Conservation (phyloP, 2,888 invertebrate genomes). For the Trachelus stipa region DNA sequence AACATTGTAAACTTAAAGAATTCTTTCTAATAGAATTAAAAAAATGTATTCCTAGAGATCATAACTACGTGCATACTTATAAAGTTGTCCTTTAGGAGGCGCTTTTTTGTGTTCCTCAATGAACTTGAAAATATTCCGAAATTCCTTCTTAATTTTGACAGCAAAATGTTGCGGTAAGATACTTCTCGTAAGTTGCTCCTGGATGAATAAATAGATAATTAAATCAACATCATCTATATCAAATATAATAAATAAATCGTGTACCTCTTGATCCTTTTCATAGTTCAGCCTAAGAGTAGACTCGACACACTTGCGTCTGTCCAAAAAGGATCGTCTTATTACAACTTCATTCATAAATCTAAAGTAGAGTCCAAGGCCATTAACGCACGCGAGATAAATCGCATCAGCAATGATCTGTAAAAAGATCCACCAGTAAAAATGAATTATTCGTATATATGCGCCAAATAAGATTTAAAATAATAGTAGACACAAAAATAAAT, state of each 20-base stretch:
- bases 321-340: conserved; percentile 87
- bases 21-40: not conserved
- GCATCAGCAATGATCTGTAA: conserved; percentile 78
- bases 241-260: not conserved
- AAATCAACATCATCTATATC: not conserved
- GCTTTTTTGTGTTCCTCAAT: conserved; percentile 63
- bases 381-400: conserved; percentile 80
- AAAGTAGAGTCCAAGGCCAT: conserved; percentile 88
- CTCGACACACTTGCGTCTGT: conserved; percentile 87
- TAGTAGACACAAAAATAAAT: conserved; percentile 12
- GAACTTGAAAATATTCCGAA: conserved; percentile 67
- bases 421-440: not conserved
- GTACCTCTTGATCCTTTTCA: conserved; percentile 87
- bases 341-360: conserved; percentile 90
- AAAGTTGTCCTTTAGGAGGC: conserved; percentile 61
- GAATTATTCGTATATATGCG: not conserved
- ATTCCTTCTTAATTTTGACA: conserved; percentile 70
- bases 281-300: conserved; percentile 84
- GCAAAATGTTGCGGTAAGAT: conserved; percentile 90
- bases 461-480: conserved; percentile 8
- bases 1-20: conserved; percentile 47
- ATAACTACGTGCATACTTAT: conserved; percentile 59
- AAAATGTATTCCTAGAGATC: conserved; percentile 1
- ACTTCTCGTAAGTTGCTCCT: conserved; percentile 87
- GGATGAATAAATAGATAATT: not conserved